phyloP scores from a whole-genome alignment of 2,113 vertebrate genomes.

The Hemichromis elongatus region DNA sequence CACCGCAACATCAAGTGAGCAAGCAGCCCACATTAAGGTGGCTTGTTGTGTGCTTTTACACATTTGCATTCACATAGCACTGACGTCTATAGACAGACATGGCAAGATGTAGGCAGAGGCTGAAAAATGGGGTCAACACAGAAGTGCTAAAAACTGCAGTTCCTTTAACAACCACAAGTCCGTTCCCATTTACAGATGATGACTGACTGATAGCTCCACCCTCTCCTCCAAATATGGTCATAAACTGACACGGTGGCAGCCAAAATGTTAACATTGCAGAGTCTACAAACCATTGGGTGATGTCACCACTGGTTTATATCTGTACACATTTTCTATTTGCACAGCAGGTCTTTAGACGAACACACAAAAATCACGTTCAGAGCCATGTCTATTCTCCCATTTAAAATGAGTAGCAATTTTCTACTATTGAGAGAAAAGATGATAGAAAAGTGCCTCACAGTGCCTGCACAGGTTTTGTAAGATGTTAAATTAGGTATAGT shows the following conservation, averaged over 20 bases:
- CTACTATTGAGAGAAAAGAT: neutral
- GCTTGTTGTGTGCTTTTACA: neutral
- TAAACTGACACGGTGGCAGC: neutral
- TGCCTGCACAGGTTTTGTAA: neutral
- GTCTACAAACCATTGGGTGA: neutral
- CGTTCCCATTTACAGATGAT: neutral
- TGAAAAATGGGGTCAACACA: neutral
- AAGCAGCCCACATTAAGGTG: constrained; percentile 1
- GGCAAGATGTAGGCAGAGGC: neutral
- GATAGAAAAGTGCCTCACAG: neutral
- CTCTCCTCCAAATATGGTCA: neutral
- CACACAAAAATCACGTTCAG: neutral
- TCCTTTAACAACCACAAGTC: neutral
- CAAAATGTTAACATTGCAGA: neutral
- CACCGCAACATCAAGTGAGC: constrained; percentile 10
- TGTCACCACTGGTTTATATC: neutral
- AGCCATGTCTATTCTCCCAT: neutral
- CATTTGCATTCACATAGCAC: neutral
- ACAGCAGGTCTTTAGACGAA: neutral
- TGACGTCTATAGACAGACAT: neutral
- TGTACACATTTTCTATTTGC: neutral
- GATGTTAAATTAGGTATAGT: neutral
- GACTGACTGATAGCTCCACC: neutral
- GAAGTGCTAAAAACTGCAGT: neutral
- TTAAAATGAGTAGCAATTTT: neutral